These are phyloP conservation scores for Sebastes taczanowskii DNA, from an alignment of 2,797 vertebrate genomes.

Conservation along the genomic window DNA sequence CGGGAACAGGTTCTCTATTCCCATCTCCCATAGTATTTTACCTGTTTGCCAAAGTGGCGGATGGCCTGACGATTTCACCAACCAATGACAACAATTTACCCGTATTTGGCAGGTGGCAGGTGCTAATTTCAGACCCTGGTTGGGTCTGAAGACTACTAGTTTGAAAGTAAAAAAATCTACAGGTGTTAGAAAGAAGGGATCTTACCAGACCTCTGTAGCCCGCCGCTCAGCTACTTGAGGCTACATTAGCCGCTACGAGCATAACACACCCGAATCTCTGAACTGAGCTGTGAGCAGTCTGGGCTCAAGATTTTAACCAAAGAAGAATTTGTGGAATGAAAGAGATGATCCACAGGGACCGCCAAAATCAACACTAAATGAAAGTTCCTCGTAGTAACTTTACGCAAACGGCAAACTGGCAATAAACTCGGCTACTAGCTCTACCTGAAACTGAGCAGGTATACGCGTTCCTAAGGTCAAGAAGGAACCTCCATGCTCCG, in stretches of 20 bases:
- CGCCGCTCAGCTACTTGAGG: background rate
- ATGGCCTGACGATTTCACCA: too few species aligned
- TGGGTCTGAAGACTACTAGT: background rate
- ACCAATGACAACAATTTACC: too few species aligned
- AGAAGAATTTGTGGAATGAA: too few species aligned
- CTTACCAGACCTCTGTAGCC: background rate
- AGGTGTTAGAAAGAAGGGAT: background rate
- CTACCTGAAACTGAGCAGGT: background rate
- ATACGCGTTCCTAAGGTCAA: background rate
- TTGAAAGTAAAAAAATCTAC: background rate
- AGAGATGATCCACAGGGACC: too few species aligned
- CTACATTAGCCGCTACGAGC: background rate
- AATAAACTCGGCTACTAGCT: background rate
- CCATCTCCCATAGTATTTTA: too few species aligned
- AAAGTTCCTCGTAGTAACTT: too few species aligned
- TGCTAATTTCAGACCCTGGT: too few species aligned
- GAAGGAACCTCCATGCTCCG: background rate
- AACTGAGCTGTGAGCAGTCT: background rate
- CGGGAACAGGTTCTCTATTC: too few species aligned
- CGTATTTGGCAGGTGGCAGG: too few species aligned
- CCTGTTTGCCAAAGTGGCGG: too few species aligned
- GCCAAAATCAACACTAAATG: too few species aligned
- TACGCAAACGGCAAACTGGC: background rate
- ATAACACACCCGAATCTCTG: background rate
- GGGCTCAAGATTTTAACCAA: too few species aligned